phyloP scores from a whole-genome alignment of 2,113 vertebrate species.

The Caranx melampygus region DNA sequence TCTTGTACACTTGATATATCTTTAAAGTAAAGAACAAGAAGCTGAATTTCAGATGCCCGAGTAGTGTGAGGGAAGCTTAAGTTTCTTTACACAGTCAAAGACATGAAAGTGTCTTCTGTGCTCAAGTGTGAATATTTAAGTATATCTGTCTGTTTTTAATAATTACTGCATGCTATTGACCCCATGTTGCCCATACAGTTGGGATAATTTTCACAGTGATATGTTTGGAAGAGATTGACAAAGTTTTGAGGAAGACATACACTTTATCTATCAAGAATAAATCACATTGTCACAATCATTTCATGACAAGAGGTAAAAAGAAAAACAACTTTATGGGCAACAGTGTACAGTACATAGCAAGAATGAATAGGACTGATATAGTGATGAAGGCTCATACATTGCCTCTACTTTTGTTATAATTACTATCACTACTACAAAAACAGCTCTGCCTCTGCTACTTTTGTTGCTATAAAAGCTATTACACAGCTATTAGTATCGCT shows the following conservation, averaged over 20 bases:
- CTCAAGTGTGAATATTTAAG: not conserved
- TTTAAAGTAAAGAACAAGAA: not conserved
- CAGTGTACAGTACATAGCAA: not conserved
- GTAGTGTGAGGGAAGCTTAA: not conserved
- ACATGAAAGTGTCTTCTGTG: not conserved
- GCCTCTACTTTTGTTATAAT: not conserved
- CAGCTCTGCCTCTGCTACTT: not conserved
- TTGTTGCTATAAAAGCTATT: not conserved
- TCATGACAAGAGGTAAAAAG: no score
- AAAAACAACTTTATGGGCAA: no score
- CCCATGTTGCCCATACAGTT: not conserved
- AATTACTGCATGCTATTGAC: not conserved
- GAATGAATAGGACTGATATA: not conserved
- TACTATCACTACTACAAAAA: not conserved
- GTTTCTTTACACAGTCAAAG: no score
- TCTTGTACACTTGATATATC: not conserved
- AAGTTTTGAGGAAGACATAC: no score
- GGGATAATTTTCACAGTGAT: no score
- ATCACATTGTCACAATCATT: no score
- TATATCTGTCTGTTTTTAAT: not conserved
- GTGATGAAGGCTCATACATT: not conserved
- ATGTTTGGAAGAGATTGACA: no score
- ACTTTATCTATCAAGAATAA: no score
- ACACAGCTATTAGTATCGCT: not conserved
- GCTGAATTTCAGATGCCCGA: not conserved